These are phyloP conservation scores for Hydrotaea cyrtoneurina DNA, from an alignment of 2,888 invertebrate species.

Conservation along the genomic window DNA sequence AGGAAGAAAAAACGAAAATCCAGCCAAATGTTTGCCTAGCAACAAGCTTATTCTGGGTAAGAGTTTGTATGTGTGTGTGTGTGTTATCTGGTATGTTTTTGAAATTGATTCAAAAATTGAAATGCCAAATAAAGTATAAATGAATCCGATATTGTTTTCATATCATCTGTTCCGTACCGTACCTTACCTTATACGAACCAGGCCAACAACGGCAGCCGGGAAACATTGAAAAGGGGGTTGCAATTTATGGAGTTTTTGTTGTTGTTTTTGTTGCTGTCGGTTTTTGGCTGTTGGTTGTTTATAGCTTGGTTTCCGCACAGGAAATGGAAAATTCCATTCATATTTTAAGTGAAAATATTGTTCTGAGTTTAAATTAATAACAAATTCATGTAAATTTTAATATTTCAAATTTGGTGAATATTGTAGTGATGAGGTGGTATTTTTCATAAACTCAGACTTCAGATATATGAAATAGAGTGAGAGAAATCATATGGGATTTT, in stretches of 20 bases:
- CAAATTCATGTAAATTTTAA: constrained; percentile 35
- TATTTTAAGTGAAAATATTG: constrained; percentile 58
- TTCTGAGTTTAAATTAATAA: constrained; percentile 33
- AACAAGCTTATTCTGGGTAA: constrained; percentile 59
- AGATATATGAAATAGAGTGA: neutral
- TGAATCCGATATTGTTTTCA: constrained; percentile 64
- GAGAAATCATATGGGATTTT: too few species aligned
- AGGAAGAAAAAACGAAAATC: neutral
- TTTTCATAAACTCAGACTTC: neutral
- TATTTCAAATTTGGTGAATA: neutral
- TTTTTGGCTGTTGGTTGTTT: constrained; percentile 53
- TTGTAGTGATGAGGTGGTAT: neutral
- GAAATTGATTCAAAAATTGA: constrained; percentile 65
- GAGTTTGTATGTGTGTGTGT: neutral
- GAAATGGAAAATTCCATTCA: constrained; percentile 68
- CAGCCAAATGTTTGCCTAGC: constrained; percentile 62
- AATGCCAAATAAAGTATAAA: constrained; percentile 64
- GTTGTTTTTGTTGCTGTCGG: constrained; percentile 35
- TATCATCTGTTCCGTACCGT: constrained; percentile 41
- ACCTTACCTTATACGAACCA: constrained; percentile 21
- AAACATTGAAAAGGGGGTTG: constrained; percentile 55
- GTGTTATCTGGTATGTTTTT: constrained; percentile 38
- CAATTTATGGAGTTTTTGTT: constrained; percentile 45
- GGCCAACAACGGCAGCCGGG: constrained; percentile 12
- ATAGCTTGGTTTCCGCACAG: constrained; percentile 65